Evolutionary conservation across 2,113 vertebrate genomes (phyloP).

Genomic region (Sinocyclocheilus maitianheensis): DNA sequence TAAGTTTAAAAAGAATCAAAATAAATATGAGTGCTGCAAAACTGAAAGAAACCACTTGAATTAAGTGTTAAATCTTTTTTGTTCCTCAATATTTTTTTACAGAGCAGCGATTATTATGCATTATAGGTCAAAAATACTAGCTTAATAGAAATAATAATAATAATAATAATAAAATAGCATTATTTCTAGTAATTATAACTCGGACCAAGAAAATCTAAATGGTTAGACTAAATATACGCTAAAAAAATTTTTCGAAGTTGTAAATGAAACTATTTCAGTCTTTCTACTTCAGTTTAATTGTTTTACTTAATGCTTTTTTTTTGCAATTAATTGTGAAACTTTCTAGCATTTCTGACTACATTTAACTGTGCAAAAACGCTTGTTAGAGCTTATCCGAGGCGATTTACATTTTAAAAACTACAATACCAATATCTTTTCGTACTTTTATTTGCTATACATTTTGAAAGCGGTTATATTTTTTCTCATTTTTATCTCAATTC

Average conservation of each 20-base stretch:
- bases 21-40: constrained; percentile 53
- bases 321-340: neutral
- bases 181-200: neutral
- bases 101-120: neutral
- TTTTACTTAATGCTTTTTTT: neutral
- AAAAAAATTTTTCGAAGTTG: no score
- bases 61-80: constrained; percentile 45
- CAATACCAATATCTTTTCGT: neutral
- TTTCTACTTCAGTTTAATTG: neutral
- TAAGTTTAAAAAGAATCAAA: constrained; percentile 48
- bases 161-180: no score
- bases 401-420: neutral
- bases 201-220: neutral
- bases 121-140: neutral
- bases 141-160: neutral
- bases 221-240: neutral
- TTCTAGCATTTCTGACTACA: neutral
- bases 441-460: neutral
- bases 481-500: no score
- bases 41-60: constrained; percentile 59
- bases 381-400: neutral
- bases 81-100: neutral
- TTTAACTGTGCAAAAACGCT: neutral
- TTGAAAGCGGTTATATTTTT: neutral
- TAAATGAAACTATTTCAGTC: neutral